Evolutionary conservation across 2,888 invertebrate genomes (phyloP).

Genomic region (Drosophila subquinaria): DNA sequence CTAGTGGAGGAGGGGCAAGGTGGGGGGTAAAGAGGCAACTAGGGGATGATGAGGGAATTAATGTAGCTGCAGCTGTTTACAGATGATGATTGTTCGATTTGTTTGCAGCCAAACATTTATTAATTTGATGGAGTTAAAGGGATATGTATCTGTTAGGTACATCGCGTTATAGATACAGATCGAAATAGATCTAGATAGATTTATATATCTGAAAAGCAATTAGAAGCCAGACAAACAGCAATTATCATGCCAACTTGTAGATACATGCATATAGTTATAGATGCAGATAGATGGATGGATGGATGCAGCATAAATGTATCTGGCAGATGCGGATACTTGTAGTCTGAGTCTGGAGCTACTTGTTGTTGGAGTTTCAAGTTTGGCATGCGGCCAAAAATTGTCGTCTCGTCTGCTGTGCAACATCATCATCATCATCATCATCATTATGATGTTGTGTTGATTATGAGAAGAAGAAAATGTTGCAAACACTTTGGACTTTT

Average conservation of each 20-base stretch:
- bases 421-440: conserved; percentile 30
- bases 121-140: neutral
- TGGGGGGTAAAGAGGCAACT: neutral
- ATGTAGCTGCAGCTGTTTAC: conserved; percentile 35
- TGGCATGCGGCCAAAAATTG: conserved; percentile 65
- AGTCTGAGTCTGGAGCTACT: conserved; percentile 34
- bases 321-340: conserved; percentile 3
- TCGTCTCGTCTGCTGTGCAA: conserved; percentile 49
- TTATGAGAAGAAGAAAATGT: conserved; percentile 1
- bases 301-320: conserved; percentile 15
- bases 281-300: conserved; percentile 35
- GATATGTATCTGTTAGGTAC: conserved; percentile 7
- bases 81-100: conserved; percentile 37
- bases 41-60: neutral
- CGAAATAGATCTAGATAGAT: neutral
- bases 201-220: conserved; percentile 21
- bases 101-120: conserved; percentile 4
- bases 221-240: conserved; percentile 62
- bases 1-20: neutral
- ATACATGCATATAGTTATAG: conserved; percentile 23
- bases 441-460: conserved; percentile 6
- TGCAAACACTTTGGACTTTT: conserved; percentile 1
- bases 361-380: conserved; percentile 47
- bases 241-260: conserved; percentile 53
- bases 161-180: neutral